Base-by-base conservation (phyloP, 2,113 vertebrate genomes). In the Noturus placidus region DNA sequence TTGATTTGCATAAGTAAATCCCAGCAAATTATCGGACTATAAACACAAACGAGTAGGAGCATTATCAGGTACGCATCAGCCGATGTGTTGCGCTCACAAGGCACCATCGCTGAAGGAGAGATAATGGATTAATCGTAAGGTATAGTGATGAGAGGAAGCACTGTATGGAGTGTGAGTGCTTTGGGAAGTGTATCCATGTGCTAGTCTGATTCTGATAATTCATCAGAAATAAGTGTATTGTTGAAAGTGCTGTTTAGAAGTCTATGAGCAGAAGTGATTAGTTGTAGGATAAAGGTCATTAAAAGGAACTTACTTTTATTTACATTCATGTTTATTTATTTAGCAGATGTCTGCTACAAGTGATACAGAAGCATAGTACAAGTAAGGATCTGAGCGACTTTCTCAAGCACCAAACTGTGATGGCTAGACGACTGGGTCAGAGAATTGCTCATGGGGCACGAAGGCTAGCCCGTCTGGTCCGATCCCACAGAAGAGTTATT, bases 1-100 rank as follows among this genome's bases (percentile, higher is more conserved):
- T 88, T 78, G 74, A 88, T 78, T 85, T 85, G 27, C 35, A 80
- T 69, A 79, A 35, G 27, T 72, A 56, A 88, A 88, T 84, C 70
- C 82, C 22, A 33, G 1, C 42, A 81, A 85, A 82, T 82, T 61
- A 85, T 74, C 54, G 78, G 77, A 86, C 35, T 69, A 38, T 63
- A 74, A 74, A 81, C 83, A 88, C n/a, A 61, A 74, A 81, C 50
- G 69, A 57, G 52, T 85, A 46, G 42, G 42, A 46, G 42, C 42
- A 46, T 88, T n/a, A 72, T 67, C 83, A 88, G 65, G 63, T 59
- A 72, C n/a, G 52, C 82, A 67, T 88, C 61, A 30, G 74, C 63
- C 10, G 0, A 14, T 2, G 5, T 79, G 78, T 81, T 70, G 57
- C 50, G 25, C 61, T n/a, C 3, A 33, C 83, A 79, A 27, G 25